A percentile compares a stretch with the other conserved stretches of the same genome.
phyloP scores from a whole-genome alignment of 2,797 vertebrate genomes.

The Rhinella marina region DNA sequence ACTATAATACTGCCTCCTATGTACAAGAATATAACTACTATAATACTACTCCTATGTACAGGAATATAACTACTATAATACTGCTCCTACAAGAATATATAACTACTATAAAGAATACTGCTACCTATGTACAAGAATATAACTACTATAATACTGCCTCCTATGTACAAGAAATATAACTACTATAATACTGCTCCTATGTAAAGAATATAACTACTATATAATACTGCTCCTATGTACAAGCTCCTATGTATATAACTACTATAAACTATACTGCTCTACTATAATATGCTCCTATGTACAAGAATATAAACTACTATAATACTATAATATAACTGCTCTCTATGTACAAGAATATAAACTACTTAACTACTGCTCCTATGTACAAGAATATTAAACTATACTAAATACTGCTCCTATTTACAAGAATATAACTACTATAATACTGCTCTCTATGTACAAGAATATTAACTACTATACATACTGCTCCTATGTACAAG shows the following conservation, averaged over 20 bases:
- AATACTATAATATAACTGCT: no score
- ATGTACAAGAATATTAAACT: not conserved
- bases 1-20: not conserved
- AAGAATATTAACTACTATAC: no score
- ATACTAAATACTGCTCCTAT: no score
- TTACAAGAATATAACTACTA: conserved; percentile 13
- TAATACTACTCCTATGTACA: not conserved
- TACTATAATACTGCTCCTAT: not conserved
- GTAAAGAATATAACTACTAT: conserved; percentile 2
- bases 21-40: conserved; percentile 4
- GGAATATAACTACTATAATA: conserved; percentile 6
- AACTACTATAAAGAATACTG: no score
- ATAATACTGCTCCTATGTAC: not conserved
- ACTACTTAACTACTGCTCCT: not conserved
- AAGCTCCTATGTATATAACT: not conserved
- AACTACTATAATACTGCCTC: conserved; percentile 1
- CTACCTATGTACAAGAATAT: not conserved
- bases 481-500: not conserved
- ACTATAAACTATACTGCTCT: no score
- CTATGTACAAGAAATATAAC: not conserved
- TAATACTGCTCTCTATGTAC: not conserved
- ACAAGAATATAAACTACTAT: no score
- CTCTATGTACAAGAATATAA: conserved; percentile 14
- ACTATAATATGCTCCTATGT: no score
- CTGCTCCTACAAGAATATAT: not conserved